phyloP scores from a whole-genome alignment of 2,888 invertebrate genomes.

The Acronicta alni region DNA sequence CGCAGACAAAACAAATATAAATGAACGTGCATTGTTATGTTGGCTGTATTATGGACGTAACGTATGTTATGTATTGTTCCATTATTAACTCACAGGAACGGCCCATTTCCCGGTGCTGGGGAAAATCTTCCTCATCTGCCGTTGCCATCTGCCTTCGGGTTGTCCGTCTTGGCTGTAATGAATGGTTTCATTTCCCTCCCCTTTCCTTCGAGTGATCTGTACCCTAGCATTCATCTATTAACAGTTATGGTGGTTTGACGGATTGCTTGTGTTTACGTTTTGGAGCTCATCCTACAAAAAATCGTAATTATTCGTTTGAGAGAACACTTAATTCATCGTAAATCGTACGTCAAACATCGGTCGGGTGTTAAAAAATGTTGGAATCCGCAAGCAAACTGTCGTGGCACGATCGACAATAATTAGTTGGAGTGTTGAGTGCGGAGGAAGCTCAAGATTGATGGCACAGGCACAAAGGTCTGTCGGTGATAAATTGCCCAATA shows the following conservation, averaged over 20 bases:
- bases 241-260: conserved; percentile 46
- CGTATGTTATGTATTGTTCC: conserved; percentile 41
- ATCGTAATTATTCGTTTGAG: conserved; percentile 43
- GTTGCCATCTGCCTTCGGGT: conserved; percentile 34
- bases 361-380: conserved; percentile 68
- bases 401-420: conserved; percentile 84
- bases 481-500: conserved; percentile 87
- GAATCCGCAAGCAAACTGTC: conserved; percentile 80
- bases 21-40: conserved; percentile 34
- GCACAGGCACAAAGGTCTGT: conserved; percentile 83
- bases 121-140: conserved; percentile 40
- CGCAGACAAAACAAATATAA: conserved; percentile 48
- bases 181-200: conserved; percentile 59
- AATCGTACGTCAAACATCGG: conserved; percentile 65
- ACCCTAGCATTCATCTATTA: conserved; percentile 46
- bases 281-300: conserved; percentile 31
- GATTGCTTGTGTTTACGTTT: conserved; percentile 54
- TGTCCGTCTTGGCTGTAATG: conserved; percentile 53
- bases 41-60: conserved; percentile 21
- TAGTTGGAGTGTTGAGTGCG: conserved; percentile 85
- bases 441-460: conserved; percentile 86
- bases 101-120: conserved; percentile 40
- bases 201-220: conserved; percentile 45
- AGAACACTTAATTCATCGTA: conserved; percentile 42
- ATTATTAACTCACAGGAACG: conserved; percentile 39